Percentiles rank a stretch among this genome's conserved stretches.
Conservation (phyloP, 2,888 invertebrate genomes). For the Galerucella nymphaeae region DNA sequence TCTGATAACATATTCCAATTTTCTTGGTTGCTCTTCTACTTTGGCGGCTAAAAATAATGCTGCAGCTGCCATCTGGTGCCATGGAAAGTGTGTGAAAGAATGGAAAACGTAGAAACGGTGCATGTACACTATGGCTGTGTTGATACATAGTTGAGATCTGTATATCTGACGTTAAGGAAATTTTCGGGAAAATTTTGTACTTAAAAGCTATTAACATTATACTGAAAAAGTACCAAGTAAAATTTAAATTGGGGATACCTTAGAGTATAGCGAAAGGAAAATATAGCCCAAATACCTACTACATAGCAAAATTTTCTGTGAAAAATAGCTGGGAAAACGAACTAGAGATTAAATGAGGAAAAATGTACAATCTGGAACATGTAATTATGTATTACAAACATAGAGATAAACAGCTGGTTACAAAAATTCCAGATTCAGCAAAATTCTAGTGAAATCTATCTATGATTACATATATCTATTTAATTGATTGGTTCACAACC, state of each 20-base stretch:
- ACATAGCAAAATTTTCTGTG: too few species aligned
- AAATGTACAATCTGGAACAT: too few species aligned
- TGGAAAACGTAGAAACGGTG: constrained; percentile 99
- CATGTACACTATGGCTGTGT: constrained; percentile 99
- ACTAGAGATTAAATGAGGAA: too few species aligned
- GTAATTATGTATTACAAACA: too few species aligned
- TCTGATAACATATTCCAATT: constrained; percentile 96
- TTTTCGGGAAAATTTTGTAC: constrained; percentile 10
- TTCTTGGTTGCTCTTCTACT: constrained; percentile 98
- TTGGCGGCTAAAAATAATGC: constrained; percentile 97
- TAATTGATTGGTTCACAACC: too few species aligned
- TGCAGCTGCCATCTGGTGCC: constrained; percentile 93
- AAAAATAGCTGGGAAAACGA: too few species aligned
- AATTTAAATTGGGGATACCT: too few species aligned
- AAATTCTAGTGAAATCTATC: neutral
- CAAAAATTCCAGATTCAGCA: neutral
- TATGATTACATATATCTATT: too few species aligned
- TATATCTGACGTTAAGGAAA: constrained; percentile 56
- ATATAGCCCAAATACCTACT: too few species aligned
- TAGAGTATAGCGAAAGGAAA: too few species aligned
- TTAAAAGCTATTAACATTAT: neutral
- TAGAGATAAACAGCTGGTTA: too few species aligned
- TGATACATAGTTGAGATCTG: constrained; percentile 95
- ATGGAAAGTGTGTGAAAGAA: constrained; percentile 94
- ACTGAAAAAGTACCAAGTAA: neutral